Evolutionary conservation across 1,140 invertebrate species (phyloP).

Genomic region (Drosophila orosa): DNA sequence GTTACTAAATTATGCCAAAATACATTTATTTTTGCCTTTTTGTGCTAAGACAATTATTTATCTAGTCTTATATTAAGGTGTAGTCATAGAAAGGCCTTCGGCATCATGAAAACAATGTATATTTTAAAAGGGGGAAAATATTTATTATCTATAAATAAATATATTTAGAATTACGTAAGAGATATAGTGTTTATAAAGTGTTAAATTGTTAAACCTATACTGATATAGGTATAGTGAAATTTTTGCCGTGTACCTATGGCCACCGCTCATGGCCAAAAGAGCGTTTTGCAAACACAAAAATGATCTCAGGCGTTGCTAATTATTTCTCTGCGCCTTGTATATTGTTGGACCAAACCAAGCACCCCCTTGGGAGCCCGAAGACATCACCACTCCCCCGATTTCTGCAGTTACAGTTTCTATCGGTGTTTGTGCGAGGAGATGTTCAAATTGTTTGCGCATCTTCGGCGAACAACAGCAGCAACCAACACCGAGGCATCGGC

Average conservation of each 20-base stretch:
- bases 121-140: background rate
- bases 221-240: slow-evolving; percentile 3
- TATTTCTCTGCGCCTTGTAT: slow-evolving; percentile 62
- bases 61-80: no score
- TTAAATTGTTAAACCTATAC: background rate
- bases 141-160: background rate
- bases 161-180: no score
- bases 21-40: background rate
- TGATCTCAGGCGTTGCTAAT: slow-evolving; percentile 80
- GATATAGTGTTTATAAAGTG: background rate
- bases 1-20: background rate
- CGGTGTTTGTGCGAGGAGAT: slow-evolving; percentile 22
- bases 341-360: slow-evolving; percentile 31
- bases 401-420: slow-evolving; percentile 53
- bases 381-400: background rate
- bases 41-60: background rate
- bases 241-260: slow-evolving; percentile 5
- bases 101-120: background rate
- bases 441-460: slow-evolving; percentile 51
- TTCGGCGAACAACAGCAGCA: slow-evolving; percentile 32
- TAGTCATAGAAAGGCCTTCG: background rate
- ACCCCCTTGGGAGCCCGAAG: background rate
- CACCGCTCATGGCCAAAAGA: slow-evolving; percentile 47
- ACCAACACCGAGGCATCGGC: slow-evolving; percentile 9
- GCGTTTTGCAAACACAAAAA: slow-evolving; percentile 63